Evolutionary conservation across 2,113 vertebrate genomes (phyloP), one percentile per base, ranked within the genome.

Genomic region (Syngnathus scovelli): DNA sequence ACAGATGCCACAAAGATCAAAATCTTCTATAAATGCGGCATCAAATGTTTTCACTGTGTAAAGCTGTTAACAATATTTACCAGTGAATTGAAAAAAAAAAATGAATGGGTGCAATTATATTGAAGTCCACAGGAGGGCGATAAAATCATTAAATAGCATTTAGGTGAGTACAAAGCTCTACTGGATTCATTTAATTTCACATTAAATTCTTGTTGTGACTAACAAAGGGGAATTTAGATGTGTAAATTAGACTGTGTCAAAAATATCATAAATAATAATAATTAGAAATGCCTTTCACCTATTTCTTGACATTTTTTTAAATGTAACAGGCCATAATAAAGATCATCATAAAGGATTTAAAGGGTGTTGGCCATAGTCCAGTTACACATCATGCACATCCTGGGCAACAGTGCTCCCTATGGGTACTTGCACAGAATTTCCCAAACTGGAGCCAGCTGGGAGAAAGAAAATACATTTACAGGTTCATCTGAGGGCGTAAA

Each of bases 321-420:
- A 23, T 2, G 2, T 55, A 23, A 18, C 21, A 27, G 52, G 19
- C 11, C 5, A 27, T 9, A 58, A 15, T 13, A 58, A 56, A 33
- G 12, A 23, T 5, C 54, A 33, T 2, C n/a, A 36, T 12, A 36
- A 36, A 6, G 2, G n/a, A 36, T 16, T 16, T 7, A 36, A 58
- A 11, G 10, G 12, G 75, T 13, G 38, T 67, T 83, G 78, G 69
- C 54, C 59, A 3, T 3, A 75, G 66, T 70, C 62, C 23, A 66
- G 37, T 66, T 61, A n/a, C 67, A 64, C 64, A 63, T 56, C 48
- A 66, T 61, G 76, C 72, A 88, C 83, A 87, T 83, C 72, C 64
- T 66, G 72, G 82, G 75, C 87, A 88, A 89, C 88, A 90, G 80
- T 83, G 87, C 89, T 80, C 83, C 79, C 87, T 88, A 44, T 27